A percentile compares a stretch with the other conserved stretches of the same genome.
phyloP scores from a whole-genome alignment of 2,113 vertebrate species.

The Mesoclemmys tuberculata region DNA sequence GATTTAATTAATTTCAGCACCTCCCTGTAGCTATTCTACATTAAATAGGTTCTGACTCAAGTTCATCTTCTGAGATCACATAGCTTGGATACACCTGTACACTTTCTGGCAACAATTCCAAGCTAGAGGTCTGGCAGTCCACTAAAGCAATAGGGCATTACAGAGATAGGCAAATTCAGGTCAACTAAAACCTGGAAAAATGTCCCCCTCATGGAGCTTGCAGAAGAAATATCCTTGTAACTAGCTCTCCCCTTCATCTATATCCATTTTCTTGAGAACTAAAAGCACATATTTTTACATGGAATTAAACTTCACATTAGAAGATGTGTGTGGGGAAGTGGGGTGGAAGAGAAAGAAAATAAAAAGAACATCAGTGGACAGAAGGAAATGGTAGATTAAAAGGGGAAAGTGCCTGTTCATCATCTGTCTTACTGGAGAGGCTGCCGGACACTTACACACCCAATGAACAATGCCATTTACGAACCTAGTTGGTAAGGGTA shows the following conservation, averaged over 20 bases:
- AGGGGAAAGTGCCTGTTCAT: not conserved
- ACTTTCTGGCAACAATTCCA: not conserved
- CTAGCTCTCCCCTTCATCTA: not conserved
- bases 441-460: not conserved
- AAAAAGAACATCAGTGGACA: not conserved
- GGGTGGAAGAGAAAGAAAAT: not conserved
- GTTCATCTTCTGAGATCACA: not conserved
- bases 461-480: not conserved
- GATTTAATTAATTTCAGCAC: not conserved
- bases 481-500: not conserved
- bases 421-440: not conserved
- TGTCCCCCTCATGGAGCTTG: not conserved
- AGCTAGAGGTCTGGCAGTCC: not conserved
- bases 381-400: not conserved
- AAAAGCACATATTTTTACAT: not conserved
- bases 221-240: not conserved
- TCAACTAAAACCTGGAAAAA: not conserved
- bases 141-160: not conserved
- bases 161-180: not conserved
- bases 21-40: not conserved
- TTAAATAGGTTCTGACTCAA: not conserved
- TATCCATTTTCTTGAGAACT: not conserved
- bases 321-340: accelerated
- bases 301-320: not conserved
- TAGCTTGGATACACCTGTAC: not conserved